phyloP scores from a whole-genome alignment of 1,140 invertebrate genomes.

The Sipha flava region DNA sequence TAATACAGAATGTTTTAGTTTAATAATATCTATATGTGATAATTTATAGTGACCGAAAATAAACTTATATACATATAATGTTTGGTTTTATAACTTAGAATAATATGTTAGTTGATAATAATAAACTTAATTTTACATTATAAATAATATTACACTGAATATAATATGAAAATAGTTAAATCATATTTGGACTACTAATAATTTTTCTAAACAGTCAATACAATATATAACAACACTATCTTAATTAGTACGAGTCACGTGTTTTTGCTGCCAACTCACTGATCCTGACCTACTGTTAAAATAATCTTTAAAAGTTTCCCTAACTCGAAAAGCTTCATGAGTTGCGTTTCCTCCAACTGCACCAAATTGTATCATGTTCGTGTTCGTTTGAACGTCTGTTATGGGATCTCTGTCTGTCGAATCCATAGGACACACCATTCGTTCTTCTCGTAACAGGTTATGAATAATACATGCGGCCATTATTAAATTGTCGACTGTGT shows the following conservation, averaged over 20 bases:
- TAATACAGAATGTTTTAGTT: too few relatives aligned
- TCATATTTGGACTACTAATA: not conserved
- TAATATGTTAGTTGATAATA: too few relatives aligned
- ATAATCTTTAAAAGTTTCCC: not conserved
- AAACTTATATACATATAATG: too few relatives aligned
- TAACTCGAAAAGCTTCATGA: not conserved
- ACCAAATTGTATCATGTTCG: not conserved
- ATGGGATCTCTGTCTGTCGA: not conserved
- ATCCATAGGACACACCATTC: not conserved
- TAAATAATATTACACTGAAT: too few relatives aligned
- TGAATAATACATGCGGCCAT: slow-evolving; percentile 38
- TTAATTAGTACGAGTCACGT: not conserved
- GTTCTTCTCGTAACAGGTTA: slow-evolving; percentile 33
- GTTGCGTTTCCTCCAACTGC: not conserved
- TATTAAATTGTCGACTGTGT: slow-evolving; percentile 41
- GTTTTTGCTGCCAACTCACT: not conserved
- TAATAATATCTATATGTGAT: too few relatives aligned
- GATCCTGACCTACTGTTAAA: not conserved
- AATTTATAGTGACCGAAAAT: too few relatives aligned
- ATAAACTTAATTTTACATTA: too few relatives aligned
- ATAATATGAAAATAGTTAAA: not conserved
- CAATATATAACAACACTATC: not conserved
- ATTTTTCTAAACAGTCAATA: not conserved
- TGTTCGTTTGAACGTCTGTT: not conserved
- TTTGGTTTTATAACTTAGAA: too few relatives aligned